Evolutionary conservation across 2,797 vertebrate species (phyloP), one percentile per base, ranked within the genome.

Genomic region (Hydrocynus forskahlii): DNA sequence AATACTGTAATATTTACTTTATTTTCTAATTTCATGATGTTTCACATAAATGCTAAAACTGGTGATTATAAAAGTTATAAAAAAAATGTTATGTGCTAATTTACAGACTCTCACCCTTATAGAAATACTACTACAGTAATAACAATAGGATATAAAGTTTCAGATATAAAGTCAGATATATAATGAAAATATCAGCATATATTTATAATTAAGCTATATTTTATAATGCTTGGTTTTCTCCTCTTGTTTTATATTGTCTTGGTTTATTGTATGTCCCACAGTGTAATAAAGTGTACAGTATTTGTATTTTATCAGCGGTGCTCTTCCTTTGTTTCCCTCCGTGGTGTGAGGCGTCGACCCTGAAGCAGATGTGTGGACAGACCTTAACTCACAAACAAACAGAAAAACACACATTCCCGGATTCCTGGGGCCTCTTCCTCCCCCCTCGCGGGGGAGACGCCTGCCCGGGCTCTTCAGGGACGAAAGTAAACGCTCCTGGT

Each of bases 261-360:
- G 29, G 29, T 29, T 29, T 29, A 29, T 29, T 29, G 29, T 29
- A 29, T 29, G 35, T 48, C 21, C 43, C 66, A 76, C 74, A 62
- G 5, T 78, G 77, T 48, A 78, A 78, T 83, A 72, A 79, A 82
- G 2, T 79, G 64, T 72, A 43, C 23, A 60, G 29, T 29, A 29
- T 29, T 1, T 75, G 73, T 43, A 13, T 66, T 38, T 35, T 81
- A 73, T 59, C 19, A 52, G 29, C 29, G 1, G 29, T 50, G 2
- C 9, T 50, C 2, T 3, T 12, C 48, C 9, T 12, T 50, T 50
- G 1, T 55, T 5, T 55, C 17, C 17, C 54, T n/a, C 54, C 2
- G 19, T 19, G 16, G 19, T 8, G 13, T 12, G 2, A 19, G n/a
- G 14, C 12, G 25, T 50, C 1, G 62, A 21, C 19, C 66, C 54